Evolutionary conservation across 2,797 vertebrate species (phyloP).

Genomic region (Ctenopoma multispine): DNA sequence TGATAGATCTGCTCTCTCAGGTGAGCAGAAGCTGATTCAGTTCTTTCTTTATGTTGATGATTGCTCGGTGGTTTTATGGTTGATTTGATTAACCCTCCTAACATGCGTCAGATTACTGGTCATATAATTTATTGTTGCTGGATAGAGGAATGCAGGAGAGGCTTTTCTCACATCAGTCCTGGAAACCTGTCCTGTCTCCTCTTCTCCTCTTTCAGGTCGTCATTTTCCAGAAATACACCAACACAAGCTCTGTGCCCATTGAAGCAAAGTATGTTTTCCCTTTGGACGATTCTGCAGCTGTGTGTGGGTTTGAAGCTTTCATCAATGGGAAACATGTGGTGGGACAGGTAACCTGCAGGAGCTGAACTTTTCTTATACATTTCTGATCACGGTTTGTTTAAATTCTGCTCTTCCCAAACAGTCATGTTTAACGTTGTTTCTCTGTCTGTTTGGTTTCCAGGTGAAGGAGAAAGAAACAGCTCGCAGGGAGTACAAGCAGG

Average conservation of each 20-base stretch:
- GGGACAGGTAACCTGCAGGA: slow-evolving; percentile 84
- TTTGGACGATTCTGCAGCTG: slow-evolving; percentile 89
- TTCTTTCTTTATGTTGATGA: not conserved
- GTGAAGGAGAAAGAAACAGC: slow-evolving; percentile 91
- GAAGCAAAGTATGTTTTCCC: slow-evolving; percentile 94
- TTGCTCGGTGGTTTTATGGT: not conserved
- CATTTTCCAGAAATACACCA: slow-evolving; percentile 91
- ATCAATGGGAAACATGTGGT: slow-evolving; percentile 91
- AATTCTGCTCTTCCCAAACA: too few species aligned
- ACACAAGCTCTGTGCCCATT: slow-evolving; percentile 82
- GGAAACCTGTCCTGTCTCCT: not conserved
- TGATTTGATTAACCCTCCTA: not conserved
- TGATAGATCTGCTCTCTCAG: slow-evolving; percentile 89
- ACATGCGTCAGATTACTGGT: not conserved
- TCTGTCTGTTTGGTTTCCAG: slow-evolving; percentile 70
- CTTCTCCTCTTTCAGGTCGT: slow-evolving; percentile 80
- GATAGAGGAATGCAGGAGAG: not conserved
- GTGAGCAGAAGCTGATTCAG: slow-evolving; percentile 49
- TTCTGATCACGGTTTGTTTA: not conserved
- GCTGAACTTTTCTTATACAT: too few species aligned
- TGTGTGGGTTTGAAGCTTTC: slow-evolving; percentile 94
- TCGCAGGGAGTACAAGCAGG: slow-evolving; percentile 85
- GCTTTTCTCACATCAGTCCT: not conserved
- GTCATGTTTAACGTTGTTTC: not conserved
- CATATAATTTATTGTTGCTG: not conserved